Conservation (phyloP, 1,140 invertebrate genomes). For the Drosophila yakuba region DNA sequence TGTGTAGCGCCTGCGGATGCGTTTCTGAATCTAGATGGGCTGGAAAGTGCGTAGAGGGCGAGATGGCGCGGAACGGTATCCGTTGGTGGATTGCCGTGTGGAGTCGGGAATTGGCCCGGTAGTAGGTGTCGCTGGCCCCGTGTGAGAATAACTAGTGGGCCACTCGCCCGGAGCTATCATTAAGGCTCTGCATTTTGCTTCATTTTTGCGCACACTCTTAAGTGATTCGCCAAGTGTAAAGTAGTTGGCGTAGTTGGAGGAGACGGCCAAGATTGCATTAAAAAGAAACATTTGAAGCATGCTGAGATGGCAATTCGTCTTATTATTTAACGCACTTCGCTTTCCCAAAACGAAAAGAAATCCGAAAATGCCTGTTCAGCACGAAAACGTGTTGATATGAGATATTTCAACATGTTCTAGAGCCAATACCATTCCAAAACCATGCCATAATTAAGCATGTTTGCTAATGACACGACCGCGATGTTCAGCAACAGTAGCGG, state of each 20-base stretch:
- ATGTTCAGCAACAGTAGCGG: constrained; percentile 57
- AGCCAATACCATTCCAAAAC: constrained; percentile 31
- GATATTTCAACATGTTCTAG: constrained; percentile 45
- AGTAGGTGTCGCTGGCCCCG: constrained; percentile 45
- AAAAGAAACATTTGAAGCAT: constrained; percentile 31
- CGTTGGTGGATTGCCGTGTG: constrained; percentile 29
- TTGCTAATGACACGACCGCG: constrained; percentile 52
- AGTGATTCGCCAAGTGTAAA: constrained; percentile 52
- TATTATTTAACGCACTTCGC: constrained; percentile 10
- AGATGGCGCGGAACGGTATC: constrained; percentile 74
- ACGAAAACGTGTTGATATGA: constrained; percentile 52
- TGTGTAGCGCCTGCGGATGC: constrained; percentile 59
- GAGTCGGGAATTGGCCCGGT: constrained; percentile 1
- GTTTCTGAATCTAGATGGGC: constrained; percentile 80
- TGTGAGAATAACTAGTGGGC: constrained; percentile 54
- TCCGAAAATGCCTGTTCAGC: constrained; percentile 6
- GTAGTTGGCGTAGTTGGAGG: constrained; percentile 34
- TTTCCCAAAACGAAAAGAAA: constrained; percentile 10
- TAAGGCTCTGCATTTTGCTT: constrained; percentile 59
- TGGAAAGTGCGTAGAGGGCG: constrained; percentile 69
- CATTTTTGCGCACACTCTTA: constrained; percentile 45
- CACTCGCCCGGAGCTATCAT: constrained; percentile 51
- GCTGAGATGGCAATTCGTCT: constrained; percentile 31
- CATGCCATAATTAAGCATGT: constrained; percentile 52
- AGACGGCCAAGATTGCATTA: constrained; percentile 27